Base-by-base conservation (phyloP, 2,113 vertebrate genomes). In the Montifringilla adamsi region DNA sequence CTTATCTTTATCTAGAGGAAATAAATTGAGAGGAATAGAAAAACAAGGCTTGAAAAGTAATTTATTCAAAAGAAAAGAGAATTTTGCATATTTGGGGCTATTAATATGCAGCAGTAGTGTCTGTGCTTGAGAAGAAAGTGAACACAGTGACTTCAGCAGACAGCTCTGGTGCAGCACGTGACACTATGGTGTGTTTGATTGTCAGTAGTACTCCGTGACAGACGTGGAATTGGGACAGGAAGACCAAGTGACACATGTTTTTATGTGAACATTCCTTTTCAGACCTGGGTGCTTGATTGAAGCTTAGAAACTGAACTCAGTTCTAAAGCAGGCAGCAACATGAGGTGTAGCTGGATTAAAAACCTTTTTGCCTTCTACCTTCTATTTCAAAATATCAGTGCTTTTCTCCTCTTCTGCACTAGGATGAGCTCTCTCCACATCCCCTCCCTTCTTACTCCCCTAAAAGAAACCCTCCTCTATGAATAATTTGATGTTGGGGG, bases 51-150 rank as follows among this genome's bases (percentile, higher is more conserved):
- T 74, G 82, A 41, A 74, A 86, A 41, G n/a, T 80, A 93, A 85
- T 90, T 79, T 88, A 77, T 84, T 93, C 55, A 49, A 84, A 93
- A 91, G 89, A 53, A 83, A 81, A 86, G 75, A 47, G 47, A 84
- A 84, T 74, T 90, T 85, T 90, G 37, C 84, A 9, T 83, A 60
- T 84, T 67, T 52, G 47, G 39, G 16, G 23, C 83, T 78, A 72
- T 96, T 95, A 95, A 90, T 88, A 89, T 90, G 80, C 85, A 94
- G 76, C 53, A 90, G 83, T 56, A 63, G 77, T 43, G 39, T 37
- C 76, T 84, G 39, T 70, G 47, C 60, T 94, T 27, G 35, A 77
- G 93, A 92, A 90, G 75, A 88, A 96, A 90, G 47, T 64, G 82
- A 96, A 64, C 37, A 30, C 1, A 64, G 83, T 86, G 60, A 24